Conservation (phyloP, 2,113 vertebrate species). For the Dromaius novaehollandiae region DNA sequence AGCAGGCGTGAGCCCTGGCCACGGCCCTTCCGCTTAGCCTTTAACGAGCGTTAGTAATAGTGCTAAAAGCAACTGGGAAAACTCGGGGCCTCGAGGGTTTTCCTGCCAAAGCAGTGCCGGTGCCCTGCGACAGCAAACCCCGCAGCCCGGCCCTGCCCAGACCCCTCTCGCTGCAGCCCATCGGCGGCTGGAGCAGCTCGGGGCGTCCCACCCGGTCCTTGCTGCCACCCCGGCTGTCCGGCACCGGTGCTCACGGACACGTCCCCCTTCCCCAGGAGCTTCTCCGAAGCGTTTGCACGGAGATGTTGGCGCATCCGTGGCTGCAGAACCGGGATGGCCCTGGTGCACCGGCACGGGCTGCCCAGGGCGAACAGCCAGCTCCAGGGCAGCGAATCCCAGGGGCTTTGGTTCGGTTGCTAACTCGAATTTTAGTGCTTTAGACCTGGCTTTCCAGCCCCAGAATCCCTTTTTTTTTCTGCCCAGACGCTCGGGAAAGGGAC, state of each 20-base stretch:
- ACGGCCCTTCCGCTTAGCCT: background rate
- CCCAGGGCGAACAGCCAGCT: no score
- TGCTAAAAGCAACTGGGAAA: background rate
- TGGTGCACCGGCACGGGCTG: no score
- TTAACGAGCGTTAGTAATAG: background rate
- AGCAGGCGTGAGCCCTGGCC: background rate
- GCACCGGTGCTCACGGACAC: background rate
- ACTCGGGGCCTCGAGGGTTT: background rate
- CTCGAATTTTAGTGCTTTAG: background rate
- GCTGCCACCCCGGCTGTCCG: no score
- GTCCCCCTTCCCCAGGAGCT: background rate
- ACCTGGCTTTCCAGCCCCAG: background rate
- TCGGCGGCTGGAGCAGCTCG: background rate
- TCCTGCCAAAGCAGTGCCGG: background rate
- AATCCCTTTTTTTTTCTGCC: no score
- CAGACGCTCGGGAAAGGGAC: no score
- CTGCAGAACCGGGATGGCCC: no score
- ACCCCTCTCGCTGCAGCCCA: no score
- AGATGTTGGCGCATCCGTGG: no score
- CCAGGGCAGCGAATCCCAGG: background rate
- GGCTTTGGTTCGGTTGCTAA: background rate
- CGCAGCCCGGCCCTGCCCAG: background rate
- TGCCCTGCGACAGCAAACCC: fast-evolving
- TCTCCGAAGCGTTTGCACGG: no score
- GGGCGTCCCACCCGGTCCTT: background rate